Base-by-base conservation (phyloP, 92 coral and sea anemone genomes). In the Actinostola sp. region DNA sequence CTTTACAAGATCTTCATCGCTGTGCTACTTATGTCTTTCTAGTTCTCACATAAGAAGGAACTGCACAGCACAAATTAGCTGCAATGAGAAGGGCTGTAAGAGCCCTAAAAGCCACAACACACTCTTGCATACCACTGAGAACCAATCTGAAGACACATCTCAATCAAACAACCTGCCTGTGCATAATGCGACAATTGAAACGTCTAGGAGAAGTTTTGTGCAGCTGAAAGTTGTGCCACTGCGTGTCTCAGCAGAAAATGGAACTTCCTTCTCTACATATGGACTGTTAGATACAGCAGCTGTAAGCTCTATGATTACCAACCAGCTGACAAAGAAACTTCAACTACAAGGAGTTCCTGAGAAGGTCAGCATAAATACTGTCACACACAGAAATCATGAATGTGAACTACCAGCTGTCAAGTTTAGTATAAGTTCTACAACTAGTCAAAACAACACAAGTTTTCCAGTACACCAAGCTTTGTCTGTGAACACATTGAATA, bases 221-320 rank as follows among this genome's bases (percentile, higher is more conserved):
- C 27, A 56, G 20, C 52, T 78, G 9, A 57, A 59, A 13, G 63
- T 58, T 1, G 77, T 59, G 0, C 60, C 45, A 7, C 8, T 39
- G n/a, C 0, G 61, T 75, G 41, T 17, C 23, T 30, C 27, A 29
- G 0, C 2, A 32, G 64, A 48, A 13, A 64, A 75, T 33, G 81
- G 73, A 75, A 26, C 54, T 8, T 44, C 27, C 29, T 38, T 45
- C 39, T 51, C 54, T 17, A 57, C 81, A 17, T 81, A 81, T 66
- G 71, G 70, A 23, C 75, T 73, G 19, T 32, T 81, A 41, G 86
- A 81, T 70, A 63, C 76, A 21, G 81, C 75, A 26, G 68, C 71
- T 55, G 86, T 66, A 15, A 64, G 81, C 34, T 65, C 75, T 36
- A n/a, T 81, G 81, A 73, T 81, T 63, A 73, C 86, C 23, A 34